These are phyloP conservation scores for Plusia festucae DNA, from an alignment of 2,888 invertebrate species.

Conservation along the genomic window DNA sequence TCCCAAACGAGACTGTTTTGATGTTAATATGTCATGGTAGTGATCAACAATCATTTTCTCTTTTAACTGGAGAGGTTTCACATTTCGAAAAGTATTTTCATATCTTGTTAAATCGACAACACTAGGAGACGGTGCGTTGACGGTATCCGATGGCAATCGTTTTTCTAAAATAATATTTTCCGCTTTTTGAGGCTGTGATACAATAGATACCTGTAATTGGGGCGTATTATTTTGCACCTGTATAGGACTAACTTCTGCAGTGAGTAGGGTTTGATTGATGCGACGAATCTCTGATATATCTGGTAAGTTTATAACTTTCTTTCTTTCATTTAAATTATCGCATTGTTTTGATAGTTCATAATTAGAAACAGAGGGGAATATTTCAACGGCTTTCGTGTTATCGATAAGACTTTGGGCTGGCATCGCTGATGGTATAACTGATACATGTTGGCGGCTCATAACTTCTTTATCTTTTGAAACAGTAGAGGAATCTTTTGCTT, in stretches of 20 bases:
- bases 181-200: conserved; percentile 9
- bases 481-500: conserved; percentile 34
- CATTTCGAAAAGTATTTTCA: background rate
- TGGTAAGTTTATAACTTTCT: conserved; percentile 74
- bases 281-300: conserved; percentile 75
- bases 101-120: conserved; percentile 33
- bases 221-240: conserved; percentile 48
- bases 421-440: conserved; percentile 71
- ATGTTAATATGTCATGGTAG: background rate
- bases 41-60: background rate
- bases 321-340: conserved; percentile 64
- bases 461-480: background rate
- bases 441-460: conserved; percentile 41
- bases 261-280: conserved; percentile 76
- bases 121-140: conserved; percentile 3
- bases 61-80: conserved; percentile 5
- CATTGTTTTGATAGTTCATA: conserved; percentile 14
- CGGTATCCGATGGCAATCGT: background rate
- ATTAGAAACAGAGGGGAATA: conserved; percentile 16
- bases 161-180: background rate
- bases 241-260: conserved; percentile 79
- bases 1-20: background rate
- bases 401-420: conserved; percentile 71
- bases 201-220: conserved; percentile 44
- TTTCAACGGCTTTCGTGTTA: conserved; percentile 51